Percentiles rank a stretch among this genome's conserved stretches.
Conservation (phyloP, 2,888 invertebrate species). For the Stenolophus ochropezus region DNA sequence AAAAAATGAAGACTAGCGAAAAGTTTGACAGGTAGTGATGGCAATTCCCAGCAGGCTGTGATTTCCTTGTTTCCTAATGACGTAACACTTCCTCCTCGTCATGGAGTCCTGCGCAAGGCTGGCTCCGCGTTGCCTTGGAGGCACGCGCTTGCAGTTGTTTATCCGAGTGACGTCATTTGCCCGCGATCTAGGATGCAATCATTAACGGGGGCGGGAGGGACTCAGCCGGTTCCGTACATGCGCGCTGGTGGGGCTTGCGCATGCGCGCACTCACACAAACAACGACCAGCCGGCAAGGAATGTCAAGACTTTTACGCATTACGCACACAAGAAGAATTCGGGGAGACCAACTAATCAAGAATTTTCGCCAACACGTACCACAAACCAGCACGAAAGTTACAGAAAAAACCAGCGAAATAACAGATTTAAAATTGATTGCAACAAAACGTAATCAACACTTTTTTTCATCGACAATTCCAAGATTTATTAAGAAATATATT, state of each 20-base stretch:
- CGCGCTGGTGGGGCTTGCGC: constrained; percentile 63
- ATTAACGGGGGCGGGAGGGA: constrained; percentile 63
- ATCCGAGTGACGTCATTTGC: constrained; percentile 69
- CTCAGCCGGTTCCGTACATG: constrained; percentile 68
- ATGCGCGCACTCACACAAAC: constrained; percentile 33
- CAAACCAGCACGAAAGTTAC: neutral
- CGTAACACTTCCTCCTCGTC: neutral
- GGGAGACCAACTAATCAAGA: neutral
- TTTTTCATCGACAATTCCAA: too few relatives aligned
- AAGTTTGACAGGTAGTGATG: too few relatives aligned
- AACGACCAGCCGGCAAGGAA: constrained; percentile 42
- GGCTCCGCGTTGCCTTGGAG: constrained; percentile 29
- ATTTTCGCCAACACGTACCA: neutral
- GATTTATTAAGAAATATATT: too few relatives aligned
- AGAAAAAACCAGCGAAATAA: too few relatives aligned
- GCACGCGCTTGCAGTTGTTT: constrained; percentile 64
- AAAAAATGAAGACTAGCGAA: too few relatives aligned
- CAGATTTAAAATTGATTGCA: too few relatives aligned
- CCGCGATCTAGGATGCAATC: constrained; percentile 67
- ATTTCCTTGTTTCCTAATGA: neutral
- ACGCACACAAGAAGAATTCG: neutral
- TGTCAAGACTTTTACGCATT: constrained; percentile 38
- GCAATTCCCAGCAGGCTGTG: neutral
- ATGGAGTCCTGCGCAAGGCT: neutral
- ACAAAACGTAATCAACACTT: too few relatives aligned